phyloP scores from a whole-genome alignment of 2,888 invertebrate species.

The Galeruca laticollis region DNA sequence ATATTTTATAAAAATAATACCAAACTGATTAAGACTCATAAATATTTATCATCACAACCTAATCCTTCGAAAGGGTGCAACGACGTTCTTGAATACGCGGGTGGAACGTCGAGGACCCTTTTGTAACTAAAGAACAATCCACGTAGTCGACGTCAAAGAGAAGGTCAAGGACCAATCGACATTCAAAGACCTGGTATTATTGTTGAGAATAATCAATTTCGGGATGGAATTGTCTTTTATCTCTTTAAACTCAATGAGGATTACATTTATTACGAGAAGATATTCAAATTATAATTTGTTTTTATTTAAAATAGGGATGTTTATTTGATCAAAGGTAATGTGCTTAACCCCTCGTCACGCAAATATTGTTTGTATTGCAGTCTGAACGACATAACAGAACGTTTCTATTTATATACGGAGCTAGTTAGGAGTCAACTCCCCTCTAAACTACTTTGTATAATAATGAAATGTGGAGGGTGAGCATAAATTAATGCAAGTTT shows the following conservation, averaged over 20 bases:
- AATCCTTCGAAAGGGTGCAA: constrained; percentile 27
- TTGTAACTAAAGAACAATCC: constrained; percentile 50
- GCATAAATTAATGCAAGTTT: too few relatives aligned
- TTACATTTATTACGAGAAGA: constrained; percentile 18
- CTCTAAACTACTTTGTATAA: too few relatives aligned
- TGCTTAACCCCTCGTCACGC: not conserved
- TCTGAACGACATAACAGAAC: too few relatives aligned
- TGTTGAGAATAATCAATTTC: constrained; percentile 32
- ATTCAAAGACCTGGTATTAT: constrained; percentile 40
- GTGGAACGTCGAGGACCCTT: constrained; percentile 46
- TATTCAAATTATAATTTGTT: constrained; percentile 7
- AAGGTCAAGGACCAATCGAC: constrained; percentile 50
- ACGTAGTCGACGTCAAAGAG: constrained; percentile 46
- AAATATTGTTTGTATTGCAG: too few relatives aligned
- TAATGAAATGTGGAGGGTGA: too few relatives aligned
- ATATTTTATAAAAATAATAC: not conserved
- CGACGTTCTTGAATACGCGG: constrained; percentile 45
- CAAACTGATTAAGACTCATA: constrained; percentile 29
- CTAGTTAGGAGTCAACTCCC: too few relatives aligned
- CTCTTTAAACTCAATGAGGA: constrained; percentile 25
- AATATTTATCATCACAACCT: constrained; percentile 34
- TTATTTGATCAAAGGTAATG: not conserved
- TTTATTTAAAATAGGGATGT: not conserved
- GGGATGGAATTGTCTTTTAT: constrained; percentile 30
- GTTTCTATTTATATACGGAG: too few relatives aligned